Evolutionary conservation across 2,113 vertebrate genomes (phyloP).

Genomic region (Dicaeum eximium): DNA sequence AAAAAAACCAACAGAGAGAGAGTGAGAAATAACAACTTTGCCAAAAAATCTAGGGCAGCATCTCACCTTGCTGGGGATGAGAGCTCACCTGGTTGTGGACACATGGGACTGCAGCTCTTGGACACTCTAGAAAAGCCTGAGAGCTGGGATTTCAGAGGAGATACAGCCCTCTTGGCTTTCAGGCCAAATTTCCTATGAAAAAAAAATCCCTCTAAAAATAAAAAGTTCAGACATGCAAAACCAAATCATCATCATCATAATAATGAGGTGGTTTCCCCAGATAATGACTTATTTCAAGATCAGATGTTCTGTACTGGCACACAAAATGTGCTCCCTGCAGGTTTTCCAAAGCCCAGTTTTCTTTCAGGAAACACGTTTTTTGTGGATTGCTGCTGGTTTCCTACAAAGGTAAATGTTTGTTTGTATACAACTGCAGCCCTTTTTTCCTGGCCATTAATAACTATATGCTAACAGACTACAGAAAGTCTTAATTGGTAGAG

Average conservation of each 20-base stretch:
- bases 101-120: neutral
- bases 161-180: neutral
- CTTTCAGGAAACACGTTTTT: neutral
- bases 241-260: neutral
- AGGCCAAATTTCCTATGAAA: neutral
- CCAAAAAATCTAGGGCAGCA: conserved; percentile 19
- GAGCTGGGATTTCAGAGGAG: conserved; percentile 4
- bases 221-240: neutral
- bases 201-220: neutral
- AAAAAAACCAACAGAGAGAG: too few relatives aligned
- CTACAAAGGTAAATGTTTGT: neutral
- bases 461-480: neutral
- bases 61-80: neutral
- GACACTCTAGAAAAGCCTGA: neutral
- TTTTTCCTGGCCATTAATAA: neutral
- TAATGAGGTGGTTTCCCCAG: neutral
- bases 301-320: neutral
- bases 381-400: neutral
- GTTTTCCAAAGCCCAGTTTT: neutral
- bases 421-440: neutral
- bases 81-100: neutral
- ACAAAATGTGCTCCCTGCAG: neutral
- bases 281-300: conserved; percentile 1
- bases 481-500: neutral
- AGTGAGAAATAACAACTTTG: neutral